A percentile compares a stretch with the other conserved stretches of the same genome.
phyloP scores from a whole-genome alignment of 2,888 invertebrate species.

The Diabrotica balteata region DNA sequence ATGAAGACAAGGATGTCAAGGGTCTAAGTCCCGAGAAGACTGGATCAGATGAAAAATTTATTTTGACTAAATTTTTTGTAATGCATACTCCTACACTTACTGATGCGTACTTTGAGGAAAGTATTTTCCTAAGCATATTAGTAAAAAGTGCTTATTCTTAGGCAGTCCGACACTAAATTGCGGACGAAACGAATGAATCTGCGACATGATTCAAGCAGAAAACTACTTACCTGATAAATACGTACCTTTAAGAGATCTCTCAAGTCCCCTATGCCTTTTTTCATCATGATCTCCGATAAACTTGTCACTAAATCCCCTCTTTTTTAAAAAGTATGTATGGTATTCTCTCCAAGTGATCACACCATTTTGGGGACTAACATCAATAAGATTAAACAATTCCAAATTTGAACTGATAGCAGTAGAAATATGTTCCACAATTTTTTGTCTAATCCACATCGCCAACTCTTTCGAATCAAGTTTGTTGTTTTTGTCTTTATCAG shows the following conservation, averaged over 20 bases:
- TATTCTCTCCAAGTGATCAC: slow-evolving; percentile 83
- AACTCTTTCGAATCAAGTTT: slow-evolving; percentile 69
- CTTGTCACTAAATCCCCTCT: slow-evolving; percentile 71
- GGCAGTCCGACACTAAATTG: too few species aligned
- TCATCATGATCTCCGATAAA: slow-evolving; percentile 71
- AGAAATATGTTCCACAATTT: slow-evolving; percentile 74
- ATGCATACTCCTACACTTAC: too few species aligned
- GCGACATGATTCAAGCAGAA: too few species aligned
- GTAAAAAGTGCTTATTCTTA: too few species aligned
- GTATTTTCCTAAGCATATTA: too few species aligned
- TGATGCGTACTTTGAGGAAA: too few species aligned
- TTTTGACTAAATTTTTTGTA: too few species aligned
- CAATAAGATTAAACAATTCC: slow-evolving; percentile 70
- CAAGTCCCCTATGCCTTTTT: slow-evolving; percentile 70
- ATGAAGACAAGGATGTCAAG: too few species aligned
- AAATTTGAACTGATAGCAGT: slow-evolving; percentile 72
- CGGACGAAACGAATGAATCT: too few species aligned
- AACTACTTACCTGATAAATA: too few species aligned
- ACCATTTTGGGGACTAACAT: slow-evolving; percentile 71
- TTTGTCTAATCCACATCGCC: slow-evolving; percentile 70
- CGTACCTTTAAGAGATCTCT: slow-evolving; percentile 66
- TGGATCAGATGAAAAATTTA: too few species aligned
- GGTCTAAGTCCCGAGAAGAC: too few species aligned
- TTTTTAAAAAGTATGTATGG: slow-evolving; percentile 74
- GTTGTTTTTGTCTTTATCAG: slow-evolving; percentile 67